Percentiles rank a stretch among this genome's conserved stretches.
Evolutionary conservation across 2,888 invertebrate species (phyloP).

Genomic region (Dyspetes luteomarginatus): DNA sequence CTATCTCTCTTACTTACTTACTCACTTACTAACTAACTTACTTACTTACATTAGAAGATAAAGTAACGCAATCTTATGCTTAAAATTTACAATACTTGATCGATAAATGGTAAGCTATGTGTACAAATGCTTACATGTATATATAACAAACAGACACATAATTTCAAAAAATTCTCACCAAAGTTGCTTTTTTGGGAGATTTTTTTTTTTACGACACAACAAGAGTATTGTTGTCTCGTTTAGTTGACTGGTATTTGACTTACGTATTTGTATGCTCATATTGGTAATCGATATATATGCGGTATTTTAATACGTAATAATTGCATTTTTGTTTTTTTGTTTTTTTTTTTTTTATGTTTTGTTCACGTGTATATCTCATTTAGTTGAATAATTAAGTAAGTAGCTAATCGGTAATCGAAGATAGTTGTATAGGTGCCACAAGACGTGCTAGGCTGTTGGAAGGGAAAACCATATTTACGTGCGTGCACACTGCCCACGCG

Average conservation of each 20-base stretch:
- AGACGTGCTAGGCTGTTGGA: conserved; percentile 84
- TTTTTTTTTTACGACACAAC: conserved; percentile 61
- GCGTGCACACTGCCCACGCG: conserved; percentile 83
- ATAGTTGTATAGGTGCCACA: conserved; percentile 83
- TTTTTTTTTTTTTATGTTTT: conserved; percentile 46
- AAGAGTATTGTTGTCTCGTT: conserved; percentile 57
- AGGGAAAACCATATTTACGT: conserved; percentile 84
- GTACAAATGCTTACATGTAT: conserved; percentile 68
- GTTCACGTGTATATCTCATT: conserved; percentile 68
- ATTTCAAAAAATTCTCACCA: conserved; percentile 65
- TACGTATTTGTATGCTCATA: conserved; percentile 76
- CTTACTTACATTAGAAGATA: conserved; percentile 58
- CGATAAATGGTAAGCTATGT: conserved; percentile 66
- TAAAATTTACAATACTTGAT: conserved; percentile 69
- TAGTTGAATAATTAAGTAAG: conserved; percentile 80
- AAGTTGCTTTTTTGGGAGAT: conserved; percentile 48
- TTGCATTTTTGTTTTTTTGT: conserved; percentile 71
- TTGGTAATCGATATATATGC: conserved; percentile 70
- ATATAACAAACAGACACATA: conserved; percentile 70
- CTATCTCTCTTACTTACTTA: no score
- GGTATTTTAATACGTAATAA: conserved; percentile 73
- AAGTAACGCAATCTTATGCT: conserved; percentile 65
- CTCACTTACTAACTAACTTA: background rate
- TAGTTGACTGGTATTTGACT: conserved; percentile 71
- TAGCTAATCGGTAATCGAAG: conserved; percentile 82